These are phyloP conservation scores for Drosophila barbarae DNA, from an alignment of 2,888 invertebrate genomes.

Conservation along the genomic window DNA sequence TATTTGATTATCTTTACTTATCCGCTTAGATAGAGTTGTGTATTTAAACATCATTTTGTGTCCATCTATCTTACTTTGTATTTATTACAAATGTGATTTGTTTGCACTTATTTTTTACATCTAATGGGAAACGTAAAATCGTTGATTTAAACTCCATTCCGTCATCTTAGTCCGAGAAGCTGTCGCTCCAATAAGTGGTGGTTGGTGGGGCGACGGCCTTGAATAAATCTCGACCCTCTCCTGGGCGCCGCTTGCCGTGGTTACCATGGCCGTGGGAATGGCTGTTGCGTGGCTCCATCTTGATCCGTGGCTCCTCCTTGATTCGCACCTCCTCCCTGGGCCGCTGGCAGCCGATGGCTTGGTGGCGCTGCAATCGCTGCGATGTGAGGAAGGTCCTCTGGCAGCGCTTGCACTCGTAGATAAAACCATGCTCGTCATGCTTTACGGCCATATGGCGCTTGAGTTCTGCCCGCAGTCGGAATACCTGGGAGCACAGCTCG, in stretches of 20 bases:
- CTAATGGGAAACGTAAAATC: slow-evolving; percentile 34
- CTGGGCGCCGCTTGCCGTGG: slow-evolving; percentile 48
- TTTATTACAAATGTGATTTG: slow-evolving; percentile 40
- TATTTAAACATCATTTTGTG: slow-evolving; percentile 12
- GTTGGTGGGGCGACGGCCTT: slow-evolving; percentile 80
- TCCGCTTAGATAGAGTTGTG: slow-evolving; percentile 19
- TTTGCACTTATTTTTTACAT: slow-evolving; percentile 34
- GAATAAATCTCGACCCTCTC: slow-evolving; percentile 79
- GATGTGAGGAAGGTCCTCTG: slow-evolving; percentile 76
- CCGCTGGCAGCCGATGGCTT: slow-evolving; percentile 56
- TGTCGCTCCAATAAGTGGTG: slow-evolving; percentile 81
- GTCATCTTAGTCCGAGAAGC: slow-evolving; percentile 79
- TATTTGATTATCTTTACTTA: slow-evolving; percentile 18
- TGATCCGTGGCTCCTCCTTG: slow-evolving; percentile 22
- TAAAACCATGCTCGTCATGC: slow-evolving; percentile 70
- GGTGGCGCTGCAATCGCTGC: slow-evolving; percentile 74
- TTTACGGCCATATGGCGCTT: slow-evolving; percentile 76
- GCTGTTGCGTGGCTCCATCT: slow-evolving; percentile 18
- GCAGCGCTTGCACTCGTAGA: slow-evolving; percentile 77
- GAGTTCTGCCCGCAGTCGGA: slow-evolving; percentile 73
- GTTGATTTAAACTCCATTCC: slow-evolving; percentile 25
- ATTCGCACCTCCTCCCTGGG: slow-evolving; percentile 41
- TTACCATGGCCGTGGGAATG: slow-evolving; percentile 26
- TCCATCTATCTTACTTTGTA: slow-evolving; percentile 30
- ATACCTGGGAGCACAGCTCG: slow-evolving; percentile 64